Evolutionary conservation across 2,797 vertebrate genomes (phyloP).

Genomic region (Mycteria americana): DNA sequence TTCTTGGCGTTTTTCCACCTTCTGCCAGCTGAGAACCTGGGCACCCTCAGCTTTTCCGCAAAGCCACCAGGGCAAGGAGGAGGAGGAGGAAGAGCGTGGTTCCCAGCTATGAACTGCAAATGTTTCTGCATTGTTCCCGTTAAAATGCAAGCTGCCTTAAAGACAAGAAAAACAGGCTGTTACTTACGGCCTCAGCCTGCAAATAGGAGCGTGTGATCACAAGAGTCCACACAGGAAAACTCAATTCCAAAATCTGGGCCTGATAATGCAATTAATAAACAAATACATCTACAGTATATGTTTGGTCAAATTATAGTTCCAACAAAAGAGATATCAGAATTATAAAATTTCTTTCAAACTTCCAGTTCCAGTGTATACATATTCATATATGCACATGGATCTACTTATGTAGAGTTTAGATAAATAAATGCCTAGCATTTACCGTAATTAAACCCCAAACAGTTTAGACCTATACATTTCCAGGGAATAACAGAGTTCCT

Average conservation of each 20-base stretch:
- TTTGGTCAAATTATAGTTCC: not conserved
- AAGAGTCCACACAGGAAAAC: not conserved
- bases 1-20: not conserved
- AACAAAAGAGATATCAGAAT: not conserved
- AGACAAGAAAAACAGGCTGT: not conserved
- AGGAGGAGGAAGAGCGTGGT: not conserved
- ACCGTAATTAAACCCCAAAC: not conserved
- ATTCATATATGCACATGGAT: not conserved
- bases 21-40: conserved; percentile 1
- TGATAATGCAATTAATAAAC: not conserved
- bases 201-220: not conserved
- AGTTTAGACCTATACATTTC: not conserved
- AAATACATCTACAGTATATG: not conserved
- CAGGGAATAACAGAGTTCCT: not conserved
- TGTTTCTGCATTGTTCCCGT: not conserved
- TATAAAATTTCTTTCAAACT: not conserved
- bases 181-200: not conserved
- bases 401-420: not conserved
- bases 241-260: not conserved
- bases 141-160: not conserved
- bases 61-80: not conserved
- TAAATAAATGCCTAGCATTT: not conserved
- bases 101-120: not conserved
- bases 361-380: not conserved
- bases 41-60: not conserved